phyloP scores from a whole-genome alignment of 2,888 invertebrate species.

The Marronus borbonicus region DNA sequence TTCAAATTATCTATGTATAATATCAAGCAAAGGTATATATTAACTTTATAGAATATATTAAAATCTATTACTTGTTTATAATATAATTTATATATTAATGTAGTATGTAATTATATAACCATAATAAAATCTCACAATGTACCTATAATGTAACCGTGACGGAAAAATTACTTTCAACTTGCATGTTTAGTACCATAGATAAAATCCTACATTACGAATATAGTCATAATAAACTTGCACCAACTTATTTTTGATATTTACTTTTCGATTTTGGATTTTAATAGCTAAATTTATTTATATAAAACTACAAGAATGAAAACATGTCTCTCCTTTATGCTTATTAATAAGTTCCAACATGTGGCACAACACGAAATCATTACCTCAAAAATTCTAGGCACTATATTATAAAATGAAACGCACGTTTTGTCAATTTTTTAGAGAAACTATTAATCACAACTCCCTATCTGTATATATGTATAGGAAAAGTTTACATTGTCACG shows the following conservation, averaged over 20 bases:
- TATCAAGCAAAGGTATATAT: conserved; percentile 53
- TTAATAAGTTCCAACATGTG: conserved; percentile 25
- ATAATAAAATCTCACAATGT: conserved; percentile 65
- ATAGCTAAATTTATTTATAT: conserved; percentile 12
- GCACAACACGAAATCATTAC: conserved; percentile 35
- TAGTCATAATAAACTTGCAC: conserved; percentile 48
- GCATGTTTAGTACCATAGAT: conserved; percentile 48
- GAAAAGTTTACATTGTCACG: background rate
- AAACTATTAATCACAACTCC: conserved; percentile 30
- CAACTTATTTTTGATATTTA: conserved; percentile 34
- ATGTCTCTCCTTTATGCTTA: background rate
- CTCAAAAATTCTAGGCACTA: conserved; percentile 60
- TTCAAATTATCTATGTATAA: conserved; percentile 47
- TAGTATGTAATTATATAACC: conserved; percentile 57
- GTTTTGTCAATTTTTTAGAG: conserved; percentile 16
- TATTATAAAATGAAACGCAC: conserved; percentile 47
- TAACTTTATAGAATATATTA: conserved; percentile 65
- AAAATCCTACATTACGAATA: conserved; percentile 34
- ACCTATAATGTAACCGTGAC: conserved; percentile 59
- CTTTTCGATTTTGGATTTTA: conserved; percentile 17
- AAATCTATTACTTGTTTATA: conserved; percentile 57
- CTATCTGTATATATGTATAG: conserved; percentile 17
- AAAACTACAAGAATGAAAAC: conserved; percentile 24
- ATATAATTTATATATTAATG: conserved; percentile 49
- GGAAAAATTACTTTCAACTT: conserved; percentile 38